Conservation (phyloP, 1,140 invertebrate species). For the Centruroides vittatus region DNA sequence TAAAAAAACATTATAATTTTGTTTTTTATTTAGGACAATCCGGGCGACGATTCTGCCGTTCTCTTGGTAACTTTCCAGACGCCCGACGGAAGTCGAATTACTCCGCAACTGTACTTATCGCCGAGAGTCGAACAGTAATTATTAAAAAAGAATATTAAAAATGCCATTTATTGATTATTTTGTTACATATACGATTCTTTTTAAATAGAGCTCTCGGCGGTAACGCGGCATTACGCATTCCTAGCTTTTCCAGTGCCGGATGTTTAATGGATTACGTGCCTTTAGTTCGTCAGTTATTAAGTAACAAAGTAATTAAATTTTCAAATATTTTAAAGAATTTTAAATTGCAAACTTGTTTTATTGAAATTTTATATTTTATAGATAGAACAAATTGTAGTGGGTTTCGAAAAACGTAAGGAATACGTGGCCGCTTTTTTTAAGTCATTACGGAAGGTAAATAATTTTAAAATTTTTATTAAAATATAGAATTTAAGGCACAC, state of each 20-base stretch:
- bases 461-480: too few species aligned
- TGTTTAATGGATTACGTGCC: conserved; percentile 29
- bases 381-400: conserved; percentile 25
- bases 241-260: conserved; percentile 24
- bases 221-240: conserved; percentile 24
- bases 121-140: conserved; percentile 29
- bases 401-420: conserved; percentile 29
- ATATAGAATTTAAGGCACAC: too few species aligned
- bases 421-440: conserved; percentile 28
- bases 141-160: too few species aligned
- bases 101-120: conserved; percentile 28
- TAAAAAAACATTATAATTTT: background rate
- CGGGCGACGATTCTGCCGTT: conserved; percentile 26
- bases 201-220: conserved; percentile 23
- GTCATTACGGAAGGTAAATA: conserved; percentile 21
- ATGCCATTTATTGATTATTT: too few species aligned
- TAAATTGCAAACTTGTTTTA: too few species aligned
- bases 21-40: conserved; percentile 21
- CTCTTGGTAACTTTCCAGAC: conserved; percentile 24
- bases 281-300: conserved; percentile 16
- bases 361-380: conserved; percentile 17
- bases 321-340: too few species aligned
- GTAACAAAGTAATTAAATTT: too few species aligned
- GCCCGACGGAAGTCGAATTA: conserved; percentile 25
- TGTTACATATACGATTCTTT: too few species aligned